Base-by-base conservation (phyloP, 2,888 invertebrate genomes). In the Choristoneura rosaceana region DNA sequence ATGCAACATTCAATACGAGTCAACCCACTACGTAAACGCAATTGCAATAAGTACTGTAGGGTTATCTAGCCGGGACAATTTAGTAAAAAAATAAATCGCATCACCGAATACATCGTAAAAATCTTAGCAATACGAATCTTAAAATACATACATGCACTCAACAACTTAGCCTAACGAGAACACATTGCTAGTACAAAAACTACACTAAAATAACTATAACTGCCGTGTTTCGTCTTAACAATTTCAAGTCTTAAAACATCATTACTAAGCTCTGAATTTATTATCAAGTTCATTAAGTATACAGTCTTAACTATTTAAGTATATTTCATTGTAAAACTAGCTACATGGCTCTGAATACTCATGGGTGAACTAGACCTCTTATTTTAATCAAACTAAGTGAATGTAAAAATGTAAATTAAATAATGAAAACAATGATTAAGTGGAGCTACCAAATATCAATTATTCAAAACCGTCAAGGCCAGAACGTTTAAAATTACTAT, bases 261-360 rank as follows among this genome's bases (percentile, higher is more conserved):
- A 76, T 75, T 64, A 77, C 85, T 90, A 90, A 90, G 89, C 90
- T 90, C 89, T 84, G 87, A 81, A 81, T 77, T 88, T 87, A 86
- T 87, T 88, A 86, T 86, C 81, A 76, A 76, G 73, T 82, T 79
- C 81, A 66, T 80, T 85, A 84, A 77, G 78, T 81, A 81, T 79
- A 82, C 75, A 81, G 76, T 74, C 59, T 69, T 69, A 73, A 17
- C 68, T 71, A 71, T 47, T 17, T 55, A 55, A 69, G 47, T 70
- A 67, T 66, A 69, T 67, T 38, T 71, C 34, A 60, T 50, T 60
- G 64, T 69, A 64, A 52, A 84, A 71, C 81, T 84, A 85, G 73
- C 79, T 84, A 83, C 84, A 71, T 67, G 73, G 73, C 70, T 73
- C 65, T 60, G 43, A 66, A 68, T 67, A 47, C 38, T 52, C 15